Percentiles rank a stretch among this genome's conserved stretches.
Evolutionary conservation across 2,797 vertebrate genomes (phyloP).

Genomic region (Gymnodraco acuticeps): DNA sequence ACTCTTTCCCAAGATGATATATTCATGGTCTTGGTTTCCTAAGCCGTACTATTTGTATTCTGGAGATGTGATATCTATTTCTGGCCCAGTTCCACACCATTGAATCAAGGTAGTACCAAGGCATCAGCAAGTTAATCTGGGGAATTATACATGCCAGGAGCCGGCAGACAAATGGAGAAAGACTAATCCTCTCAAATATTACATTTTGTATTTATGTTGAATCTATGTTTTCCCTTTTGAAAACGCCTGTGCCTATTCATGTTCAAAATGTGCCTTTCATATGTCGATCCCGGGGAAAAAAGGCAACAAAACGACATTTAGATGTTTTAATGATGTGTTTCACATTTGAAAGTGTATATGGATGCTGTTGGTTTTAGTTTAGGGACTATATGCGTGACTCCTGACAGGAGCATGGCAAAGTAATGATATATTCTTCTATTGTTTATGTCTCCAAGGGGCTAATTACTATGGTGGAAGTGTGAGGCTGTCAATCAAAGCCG

Average conservation of each 20-base stretch:
- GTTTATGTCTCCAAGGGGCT: conserved; percentile 79
- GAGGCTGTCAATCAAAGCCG: conserved; percentile 69
- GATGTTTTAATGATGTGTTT: conserved; percentile 66
- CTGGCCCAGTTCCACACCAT: conserved; percentile 59
- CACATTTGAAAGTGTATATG: conserved; percentile 58
- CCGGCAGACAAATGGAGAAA: conserved; percentile 29
- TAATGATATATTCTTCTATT: conserved; percentile 73
- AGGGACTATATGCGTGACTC: conserved; percentile 61
- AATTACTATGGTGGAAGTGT: conserved; percentile 80
- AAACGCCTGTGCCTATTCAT: conserved; percentile 29
- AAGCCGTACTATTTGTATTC: conserved; percentile 15
- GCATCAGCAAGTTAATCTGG: conserved; percentile 53
- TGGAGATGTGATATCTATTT: conserved; percentile 34
- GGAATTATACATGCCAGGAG: conserved; percentile 57
- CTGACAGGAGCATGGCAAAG: conserved; percentile 69
- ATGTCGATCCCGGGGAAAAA: conserved; percentile 27
- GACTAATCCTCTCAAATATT: conserved; percentile 49
- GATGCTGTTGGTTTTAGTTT: conserved; percentile 58
- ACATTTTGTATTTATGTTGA: conserved; percentile 49
- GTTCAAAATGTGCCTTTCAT: conserved; percentile 26
- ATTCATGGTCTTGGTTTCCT: background rate
- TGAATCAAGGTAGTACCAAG: conserved; percentile 60
- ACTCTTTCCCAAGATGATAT: background rate
- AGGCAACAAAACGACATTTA: conserved; percentile 31
- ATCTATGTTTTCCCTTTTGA: conserved; percentile 35